Evolutionary conservation across 2,113 vertebrate genomes (phyloP).

Genomic region (Sturnira hondurensis): DNA sequence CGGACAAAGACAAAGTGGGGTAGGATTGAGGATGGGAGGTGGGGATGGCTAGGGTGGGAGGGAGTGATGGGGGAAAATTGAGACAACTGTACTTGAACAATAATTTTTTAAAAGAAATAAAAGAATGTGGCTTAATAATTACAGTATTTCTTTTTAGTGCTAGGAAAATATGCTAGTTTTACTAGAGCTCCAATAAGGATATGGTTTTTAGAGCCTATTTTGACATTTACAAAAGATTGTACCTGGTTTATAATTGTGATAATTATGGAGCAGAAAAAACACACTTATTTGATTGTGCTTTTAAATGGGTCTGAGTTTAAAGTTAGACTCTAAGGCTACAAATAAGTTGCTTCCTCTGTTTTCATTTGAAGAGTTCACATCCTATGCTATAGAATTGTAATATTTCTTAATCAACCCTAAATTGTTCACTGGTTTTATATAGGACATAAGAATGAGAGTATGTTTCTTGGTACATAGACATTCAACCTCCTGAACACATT

Average conservation of each 20-base stretch:
- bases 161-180: neutral
- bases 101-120: too few species aligned
- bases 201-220: neutral
- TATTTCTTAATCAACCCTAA: conserved; percentile 52
- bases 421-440: conserved; percentile 46
- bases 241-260: conserved; percentile 12
- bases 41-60: too few species aligned
- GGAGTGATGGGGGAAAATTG: too few species aligned
- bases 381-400: conserved; percentile 9
- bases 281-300: neutral
- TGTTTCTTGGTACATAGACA: conserved; percentile 54
- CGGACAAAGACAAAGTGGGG: too few species aligned
- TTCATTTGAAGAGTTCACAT: conserved; percentile 39
- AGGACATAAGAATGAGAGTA: conserved; percentile 43
- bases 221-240: neutral
- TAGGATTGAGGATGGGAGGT: too few species aligned
- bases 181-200: neutral
- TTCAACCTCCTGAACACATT: conserved; percentile 55
- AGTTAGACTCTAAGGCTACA: neutral
- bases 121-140: neutral
- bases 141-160: neutral
- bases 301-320: neutral
- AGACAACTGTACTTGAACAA: too few species aligned
- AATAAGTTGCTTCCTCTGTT: conserved; percentile 7
- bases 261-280: neutral